Percentiles rank a stretch among this genome's conserved stretches.
phyloP scores from a whole-genome alignment of 2,888 invertebrate species.

The Drosophila fungiperda region DNA sequence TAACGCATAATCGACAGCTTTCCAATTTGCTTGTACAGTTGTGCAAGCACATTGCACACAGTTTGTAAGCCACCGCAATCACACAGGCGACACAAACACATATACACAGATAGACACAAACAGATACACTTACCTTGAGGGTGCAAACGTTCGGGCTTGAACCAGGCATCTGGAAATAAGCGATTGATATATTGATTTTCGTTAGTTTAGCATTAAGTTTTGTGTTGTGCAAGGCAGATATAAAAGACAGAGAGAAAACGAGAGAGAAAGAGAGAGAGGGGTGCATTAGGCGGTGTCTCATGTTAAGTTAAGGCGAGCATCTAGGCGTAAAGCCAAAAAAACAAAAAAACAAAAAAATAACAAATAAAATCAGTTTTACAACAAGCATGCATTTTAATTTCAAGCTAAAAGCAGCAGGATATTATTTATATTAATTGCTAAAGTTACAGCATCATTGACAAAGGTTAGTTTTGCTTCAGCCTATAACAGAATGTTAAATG shows the following conservation, averaged over 20 bases:
- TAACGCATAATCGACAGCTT: slow-evolving; percentile 39
- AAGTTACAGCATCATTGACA: slow-evolving; percentile 46
- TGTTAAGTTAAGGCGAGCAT: slow-evolving; percentile 24
- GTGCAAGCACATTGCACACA: slow-evolving; percentile 31
- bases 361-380: slow-evolving; percentile 3
- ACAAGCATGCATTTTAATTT: slow-evolving; percentile 8
- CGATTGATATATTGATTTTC: slow-evolving; percentile 82
- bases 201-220: slow-evolving; percentile 76
- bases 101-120: not conserved
- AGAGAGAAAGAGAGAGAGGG: not conserved
- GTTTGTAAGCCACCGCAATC: slow-evolving; percentile 49
- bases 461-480: slow-evolving; percentile 65
- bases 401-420: slow-evolving; percentile 2
- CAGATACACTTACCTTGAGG: slow-evolving; percentile 90
- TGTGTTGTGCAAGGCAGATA: slow-evolving; percentile 59
- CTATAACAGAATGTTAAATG: not conserved
- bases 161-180: slow-evolving; percentile 94
- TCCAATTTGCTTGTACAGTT: slow-evolving; percentile 42
- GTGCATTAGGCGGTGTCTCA: slow-evolving; percentile 51
- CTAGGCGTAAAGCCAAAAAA: slow-evolving; percentile 17
- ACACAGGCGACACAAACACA: not conserved
- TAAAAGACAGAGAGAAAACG: slow-evolving; percentile 11
- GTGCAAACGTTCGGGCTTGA: slow-evolving; percentile 95
- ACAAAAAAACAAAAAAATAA: too few relatives aligned
- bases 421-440: slow-evolving; percentile 9